Evolutionary conservation across 2,888 invertebrate species (phyloP).

Genomic region (Minunthozetes semirufus): DNA sequence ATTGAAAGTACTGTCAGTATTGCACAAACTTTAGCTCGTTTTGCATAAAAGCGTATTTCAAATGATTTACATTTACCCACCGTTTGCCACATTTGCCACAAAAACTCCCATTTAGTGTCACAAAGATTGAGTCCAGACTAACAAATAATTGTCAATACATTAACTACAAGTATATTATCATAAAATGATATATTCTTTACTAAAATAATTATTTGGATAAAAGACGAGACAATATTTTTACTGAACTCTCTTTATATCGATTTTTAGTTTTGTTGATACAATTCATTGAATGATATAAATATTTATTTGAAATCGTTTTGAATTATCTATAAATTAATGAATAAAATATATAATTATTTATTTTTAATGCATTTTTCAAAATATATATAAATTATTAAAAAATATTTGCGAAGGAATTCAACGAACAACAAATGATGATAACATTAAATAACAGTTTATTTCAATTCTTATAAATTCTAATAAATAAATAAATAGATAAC

Average conservation of each 20-base stretch:
- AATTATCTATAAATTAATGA: too few species aligned
- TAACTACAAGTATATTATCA: too few species aligned
- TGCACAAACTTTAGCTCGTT: constrained; percentile 32
- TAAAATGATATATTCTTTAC: too few species aligned
- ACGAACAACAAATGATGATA: background rate
- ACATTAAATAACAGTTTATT: constrained; percentile 19
- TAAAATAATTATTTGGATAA: too few species aligned
- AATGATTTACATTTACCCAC: constrained; percentile 26
- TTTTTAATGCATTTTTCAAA: too few species aligned
- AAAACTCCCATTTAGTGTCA: constrained; percentile 25
- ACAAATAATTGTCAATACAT: constrained; percentile 19
- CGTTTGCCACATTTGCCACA: constrained; percentile 3
- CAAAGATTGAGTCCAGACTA: constrained; percentile 20
- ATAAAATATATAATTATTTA: too few species aligned
- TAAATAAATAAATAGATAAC: constrained; percentile 2
- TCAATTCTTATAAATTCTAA: constrained; percentile 5
- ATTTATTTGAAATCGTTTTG: too few species aligned
- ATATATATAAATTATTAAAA: too few species aligned
- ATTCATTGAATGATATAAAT: too few species aligned
- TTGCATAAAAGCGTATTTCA: constrained; percentile 32
- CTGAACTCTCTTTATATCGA: too few species aligned
- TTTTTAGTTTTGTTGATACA: too few species aligned
- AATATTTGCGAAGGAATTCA: background rate
- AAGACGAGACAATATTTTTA: too few species aligned
- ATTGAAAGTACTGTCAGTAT: background rate